Percentiles rank a stretch among this genome's conserved stretches.
These are phyloP conservation scores for Apodemus sylvaticus DNA, from an alignment of 2,113 vertebrate species.

Conservation along the genomic window DNA sequence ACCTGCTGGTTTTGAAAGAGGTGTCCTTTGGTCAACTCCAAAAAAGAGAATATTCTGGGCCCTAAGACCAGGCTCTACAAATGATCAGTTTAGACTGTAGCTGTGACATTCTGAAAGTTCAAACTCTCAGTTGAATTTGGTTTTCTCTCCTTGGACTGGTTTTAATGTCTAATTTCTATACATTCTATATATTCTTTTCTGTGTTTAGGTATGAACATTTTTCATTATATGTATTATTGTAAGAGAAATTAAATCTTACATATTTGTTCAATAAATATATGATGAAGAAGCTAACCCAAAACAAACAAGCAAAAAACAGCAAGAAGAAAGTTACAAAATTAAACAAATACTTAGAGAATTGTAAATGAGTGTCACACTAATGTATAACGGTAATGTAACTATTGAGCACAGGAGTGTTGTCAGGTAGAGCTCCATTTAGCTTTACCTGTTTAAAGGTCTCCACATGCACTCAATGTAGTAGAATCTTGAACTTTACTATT, in stretches of 20 bases:
- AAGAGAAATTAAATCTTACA: background rate
- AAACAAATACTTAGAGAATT: background rate
- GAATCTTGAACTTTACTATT: background rate
- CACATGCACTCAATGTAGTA: background rate
- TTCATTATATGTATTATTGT: background rate
- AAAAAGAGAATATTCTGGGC: background rate
- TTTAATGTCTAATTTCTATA: constrained; percentile 11
- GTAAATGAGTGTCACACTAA: background rate
- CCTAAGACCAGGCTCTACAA: background rate
- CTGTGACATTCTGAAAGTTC: background rate
- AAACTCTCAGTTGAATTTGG: background rate
- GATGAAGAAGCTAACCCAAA: background rate
- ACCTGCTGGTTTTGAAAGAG: background rate
- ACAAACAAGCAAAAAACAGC: background rate
- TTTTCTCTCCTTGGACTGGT: background rate
- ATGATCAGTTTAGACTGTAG: background rate
- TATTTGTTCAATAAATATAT: constrained; percentile 16
- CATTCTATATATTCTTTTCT: background rate
- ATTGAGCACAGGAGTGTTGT: no score
- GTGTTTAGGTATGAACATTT: background rate
- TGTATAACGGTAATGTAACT: background rate
- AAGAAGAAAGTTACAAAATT: background rate
- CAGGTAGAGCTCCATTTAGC: background rate
- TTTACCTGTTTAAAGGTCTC: background rate
- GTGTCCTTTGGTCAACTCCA: background rate